phyloP scores from a whole-genome alignment of 2,888 invertebrate genomes.

The Pandemis heparana region DNA sequence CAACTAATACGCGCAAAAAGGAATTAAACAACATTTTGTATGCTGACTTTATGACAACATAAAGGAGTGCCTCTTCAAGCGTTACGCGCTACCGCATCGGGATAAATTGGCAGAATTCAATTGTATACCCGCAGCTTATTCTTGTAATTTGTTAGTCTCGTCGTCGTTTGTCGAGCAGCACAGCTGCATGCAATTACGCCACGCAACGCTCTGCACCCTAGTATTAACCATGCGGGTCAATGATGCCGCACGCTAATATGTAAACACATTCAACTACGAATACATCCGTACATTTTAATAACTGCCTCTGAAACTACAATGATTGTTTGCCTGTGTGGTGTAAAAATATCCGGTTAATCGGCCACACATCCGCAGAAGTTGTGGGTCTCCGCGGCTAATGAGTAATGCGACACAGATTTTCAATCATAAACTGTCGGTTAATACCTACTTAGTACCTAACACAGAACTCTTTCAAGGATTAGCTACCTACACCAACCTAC shows the following conservation, averaged over 20 bases:
- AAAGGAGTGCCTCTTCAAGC: constrained; percentile 35
- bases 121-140: constrained; percentile 67
- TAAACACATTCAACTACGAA: neutral
- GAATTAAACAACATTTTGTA: constrained; percentile 35
- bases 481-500: neutral
- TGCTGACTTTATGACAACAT: constrained; percentile 17
- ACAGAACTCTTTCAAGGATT: constrained; percentile 12
- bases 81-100: constrained; percentile 41
- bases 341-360: constrained; percentile 33
- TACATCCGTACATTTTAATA: constrained; percentile 31
- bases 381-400: constrained; percentile 1
- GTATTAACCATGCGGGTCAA: constrained; percentile 28
- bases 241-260: constrained; percentile 11
- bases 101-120: constrained; percentile 72
- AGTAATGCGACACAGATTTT: constrained; percentile 24
- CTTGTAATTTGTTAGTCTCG: constrained; percentile 58
- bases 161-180: constrained; percentile 22
- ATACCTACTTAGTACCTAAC: too few relatives aligned
- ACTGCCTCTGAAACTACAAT: constrained; percentile 29
- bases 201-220: constrained; percentile 24
- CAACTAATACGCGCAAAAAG: constrained; percentile 3
- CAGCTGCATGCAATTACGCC: constrained; percentile 37
- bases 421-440: neutral
- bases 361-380: constrained; percentile 24
- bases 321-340: constrained; percentile 26